Base-by-base conservation (phyloP, 2,797 vertebrate species). In the Syndactyla subalaris region DNA sequence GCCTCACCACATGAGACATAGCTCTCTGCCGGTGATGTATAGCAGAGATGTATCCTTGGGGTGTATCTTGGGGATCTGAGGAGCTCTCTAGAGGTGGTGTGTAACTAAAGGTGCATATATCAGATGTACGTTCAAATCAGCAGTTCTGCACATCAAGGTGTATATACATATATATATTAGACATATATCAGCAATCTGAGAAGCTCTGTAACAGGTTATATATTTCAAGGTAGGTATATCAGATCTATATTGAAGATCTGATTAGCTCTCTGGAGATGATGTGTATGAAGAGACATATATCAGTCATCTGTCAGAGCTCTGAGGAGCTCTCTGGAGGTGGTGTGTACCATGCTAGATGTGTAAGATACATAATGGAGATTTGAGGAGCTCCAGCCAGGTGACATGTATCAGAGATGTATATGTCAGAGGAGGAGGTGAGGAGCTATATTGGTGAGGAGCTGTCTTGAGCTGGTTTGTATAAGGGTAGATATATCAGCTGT, bases 151-250 rank as follows among this genome's bases (percentile, higher is more conserved):
- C 27, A 14, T 39, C 6, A 24, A 27, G 27, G 9, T n/a, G 5
- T 10, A 0, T 30, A 0, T 2, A 2, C 34, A 16, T 10, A 4
- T 36, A 7, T 23, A 7, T 24, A 1, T 21, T 2, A 2, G 57
- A 14, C 63, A 9, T 29, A 7, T 3, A 19, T 10, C 26, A 75
- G 55, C 48, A 55, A 2, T 7, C 61, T 3, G 5, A 73, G 67
- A 32, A 85, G 65, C 55, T 73, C 79, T 79, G 14, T 36, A 5
- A 3, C 1, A 5, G 49, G 10, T 36, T 43, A 1, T 17, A 2
- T 26, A 8, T 14, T 3, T 22, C 54, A 30, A 55, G 45, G 38
- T 2, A 4, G 29, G 39, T 41, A 10, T n/a, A n/a, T 22, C 0
- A 12, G 71, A 10, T 54, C 20, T 19, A 1, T 36, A 4, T 3